Base-by-base conservation (phyloP, 2,113 vertebrate species). In the Ptyas mucosa region DNA sequence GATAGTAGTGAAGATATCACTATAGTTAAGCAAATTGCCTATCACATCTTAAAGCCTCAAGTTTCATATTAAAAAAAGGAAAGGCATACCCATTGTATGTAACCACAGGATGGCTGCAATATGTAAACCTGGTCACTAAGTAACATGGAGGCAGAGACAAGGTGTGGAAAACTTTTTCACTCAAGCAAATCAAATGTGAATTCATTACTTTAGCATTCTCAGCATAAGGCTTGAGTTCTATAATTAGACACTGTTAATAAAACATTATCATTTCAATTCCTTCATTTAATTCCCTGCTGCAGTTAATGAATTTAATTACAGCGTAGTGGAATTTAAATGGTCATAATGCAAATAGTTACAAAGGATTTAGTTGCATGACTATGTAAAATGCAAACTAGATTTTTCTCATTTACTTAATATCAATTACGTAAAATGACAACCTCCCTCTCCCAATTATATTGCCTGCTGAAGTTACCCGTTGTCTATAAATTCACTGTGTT, bases 231-330 rank as follows among this genome's bases (percentile, higher is more conserved):
- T 55, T 85, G 46, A 54, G 51, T 89, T 87, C 93, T 87, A 92
- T 92, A 94, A 94, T 92, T 92, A 94, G 57, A 21, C 91, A 69
- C 53, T 49, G 55, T 92, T 94, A 93, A 92, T 92, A 92, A 92
- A 94, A 90, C 88, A 90, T 91, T 91, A 89, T 93, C 34, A 85
- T 92, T 94, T 87, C 85, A 87, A 34, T 90, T 81, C 55, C 43
- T 85, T 88, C 88, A 49, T 91, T 94, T 92, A 87, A 81, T 91
- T 75, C 64, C 90, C 49, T 90, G 91, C 91, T 92, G 69, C 29
- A 43, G 91, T 87, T 86, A 94, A 92, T 92, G 91, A 92, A 86
- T 94, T 94, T 92, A 94, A 94, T 91, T 89, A 91, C 49, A 92
- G 81, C 34, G 69, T 57, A 51, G 26, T 94, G 91, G 88, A 90